Evolutionary conservation across 2,888 invertebrate genomes (phyloP).

Genomic region (Oscheius sp.): DNA sequence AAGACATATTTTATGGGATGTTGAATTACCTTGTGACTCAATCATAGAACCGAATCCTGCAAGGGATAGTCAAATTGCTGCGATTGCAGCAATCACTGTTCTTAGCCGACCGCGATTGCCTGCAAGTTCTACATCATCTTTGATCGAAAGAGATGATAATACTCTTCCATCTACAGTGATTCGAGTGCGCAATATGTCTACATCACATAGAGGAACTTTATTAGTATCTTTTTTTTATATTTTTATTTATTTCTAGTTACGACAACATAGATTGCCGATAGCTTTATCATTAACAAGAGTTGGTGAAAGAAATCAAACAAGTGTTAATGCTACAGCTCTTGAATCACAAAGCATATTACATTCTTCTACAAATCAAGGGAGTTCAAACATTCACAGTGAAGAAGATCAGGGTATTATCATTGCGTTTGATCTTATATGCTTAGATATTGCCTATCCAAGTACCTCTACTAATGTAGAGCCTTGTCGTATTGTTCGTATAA

Average conservation of each 20-base stretch:
- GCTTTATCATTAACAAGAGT: not conserved
- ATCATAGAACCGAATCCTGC: conserved; percentile 34
- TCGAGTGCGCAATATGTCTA: not conserved
- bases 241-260: not conserved
- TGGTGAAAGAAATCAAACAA: no score
- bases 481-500: conserved; percentile 23
- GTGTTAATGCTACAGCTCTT: no score
- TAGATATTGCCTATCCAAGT: no score
- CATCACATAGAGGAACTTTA: not conserved
- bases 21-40: conserved; percentile 41
- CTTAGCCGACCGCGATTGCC: conserved; percentile 37
- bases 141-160: not conserved
- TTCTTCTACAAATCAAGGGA: no score
- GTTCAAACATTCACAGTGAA: no score
- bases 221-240: not conserved
- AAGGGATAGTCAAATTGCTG: conserved; percentile 48
- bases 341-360: no score
- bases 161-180: not conserved
- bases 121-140: not conserved
- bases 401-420: no score
- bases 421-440: no score
- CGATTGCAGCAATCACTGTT: conserved; percentile 49
- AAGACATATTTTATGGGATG: conserved; percentile 43
- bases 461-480: no score
- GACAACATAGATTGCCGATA: not conserved